Evolutionary conservation across 2,797 vertebrate species (phyloP).

Genomic region (Sandelia bainsii): DNA sequence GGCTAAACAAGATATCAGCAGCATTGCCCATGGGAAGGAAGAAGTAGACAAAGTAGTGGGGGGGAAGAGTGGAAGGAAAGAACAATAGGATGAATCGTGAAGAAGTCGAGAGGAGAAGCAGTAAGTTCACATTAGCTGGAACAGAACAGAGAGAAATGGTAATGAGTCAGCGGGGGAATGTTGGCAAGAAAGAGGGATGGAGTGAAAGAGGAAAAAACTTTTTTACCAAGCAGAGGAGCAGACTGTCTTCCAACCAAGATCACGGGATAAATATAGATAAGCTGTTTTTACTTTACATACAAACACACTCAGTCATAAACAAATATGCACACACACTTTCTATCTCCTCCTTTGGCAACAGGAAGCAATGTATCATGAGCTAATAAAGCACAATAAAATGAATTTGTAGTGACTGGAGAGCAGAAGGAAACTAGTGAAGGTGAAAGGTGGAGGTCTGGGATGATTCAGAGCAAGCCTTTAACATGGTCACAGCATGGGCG

Average conservation of each 20-base stretch:
- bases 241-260: slow-evolving; percentile 33
- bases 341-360: slow-evolving; percentile 29
- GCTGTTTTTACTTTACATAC: slow-evolving; percentile 26
- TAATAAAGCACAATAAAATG: slow-evolving; percentile 31
- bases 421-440: slow-evolving; percentile 13
- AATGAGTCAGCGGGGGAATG: slow-evolving; percentile 20
- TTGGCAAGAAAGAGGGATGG: slow-evolving; percentile 1
- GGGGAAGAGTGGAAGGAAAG: slow-evolving; percentile 6
- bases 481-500: slow-evolving; percentile 66
- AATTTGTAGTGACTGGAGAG: slow-evolving; percentile 29
- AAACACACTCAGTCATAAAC: slow-evolving; percentile 13
- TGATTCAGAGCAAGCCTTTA: slow-evolving; percentile 60
- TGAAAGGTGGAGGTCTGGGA: slow-evolving; percentile 19
- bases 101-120: slow-evolving; percentile 30
- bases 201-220: not conserved
- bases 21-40: slow-evolving; percentile 19
- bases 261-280: slow-evolving; percentile 27
- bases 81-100: slow-evolving; percentile 33
- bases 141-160: slow-evolving; percentile 27
- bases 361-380: slow-evolving; percentile 15
- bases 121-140: slow-evolving; percentile 24
- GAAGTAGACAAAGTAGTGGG: slow-evolving; percentile 21
- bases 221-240: not conserved
- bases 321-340: slow-evolving; percentile 3
- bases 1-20: slow-evolving; percentile 37